Conservation (phyloP, 2,888 invertebrate genomes). For the Litoditis marina region DNA sequence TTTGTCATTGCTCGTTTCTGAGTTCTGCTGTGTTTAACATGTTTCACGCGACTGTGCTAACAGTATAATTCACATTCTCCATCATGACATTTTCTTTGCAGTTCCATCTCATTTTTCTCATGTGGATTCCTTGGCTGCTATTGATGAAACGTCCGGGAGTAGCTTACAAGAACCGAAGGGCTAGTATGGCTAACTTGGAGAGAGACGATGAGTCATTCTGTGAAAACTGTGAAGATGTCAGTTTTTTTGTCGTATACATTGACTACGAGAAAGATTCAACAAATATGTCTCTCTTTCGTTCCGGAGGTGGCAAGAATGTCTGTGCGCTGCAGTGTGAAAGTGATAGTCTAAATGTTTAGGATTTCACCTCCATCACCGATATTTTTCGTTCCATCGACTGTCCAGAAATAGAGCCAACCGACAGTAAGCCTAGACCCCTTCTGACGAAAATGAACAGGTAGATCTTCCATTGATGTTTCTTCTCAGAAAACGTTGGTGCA, state of each 20-base stretch:
- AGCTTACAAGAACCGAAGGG: slow-evolving; percentile 27
- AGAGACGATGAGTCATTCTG: slow-evolving; percentile 30
- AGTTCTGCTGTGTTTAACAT: too few relatives aligned
- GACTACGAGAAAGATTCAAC: too few relatives aligned
- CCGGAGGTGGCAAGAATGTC: too few relatives aligned
- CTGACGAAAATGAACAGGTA: slow-evolving; percentile 43
- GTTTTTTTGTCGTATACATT: background rate
- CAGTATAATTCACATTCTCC: too few relatives aligned
- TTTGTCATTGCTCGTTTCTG: too few relatives aligned
- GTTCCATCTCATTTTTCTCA: slow-evolving; percentile 49
- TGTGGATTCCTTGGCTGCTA: slow-evolving; percentile 54
- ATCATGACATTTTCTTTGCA: slow-evolving; percentile 11
- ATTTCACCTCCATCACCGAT: slow-evolving; percentile 19
- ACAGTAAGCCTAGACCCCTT: slow-evolving; percentile 30
- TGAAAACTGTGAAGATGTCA: slow-evolving; percentile 33
- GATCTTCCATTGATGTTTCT: background rate
- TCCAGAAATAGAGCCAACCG: slow-evolving; percentile 27
- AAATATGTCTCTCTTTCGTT: too few relatives aligned
- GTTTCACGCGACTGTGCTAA: too few relatives aligned
- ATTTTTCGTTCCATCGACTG: slow-evolving; percentile 31
- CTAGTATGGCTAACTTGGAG: slow-evolving; percentile 18
- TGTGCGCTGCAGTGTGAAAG: background rate
- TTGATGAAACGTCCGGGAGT: slow-evolving; percentile 49
- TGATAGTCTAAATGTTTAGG: slow-evolving; percentile 13
- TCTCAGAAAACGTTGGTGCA: background rate